Evolutionary conservation across 2,888 invertebrate species (phyloP).

Genomic region (Calliphora vomitoria): DNA sequence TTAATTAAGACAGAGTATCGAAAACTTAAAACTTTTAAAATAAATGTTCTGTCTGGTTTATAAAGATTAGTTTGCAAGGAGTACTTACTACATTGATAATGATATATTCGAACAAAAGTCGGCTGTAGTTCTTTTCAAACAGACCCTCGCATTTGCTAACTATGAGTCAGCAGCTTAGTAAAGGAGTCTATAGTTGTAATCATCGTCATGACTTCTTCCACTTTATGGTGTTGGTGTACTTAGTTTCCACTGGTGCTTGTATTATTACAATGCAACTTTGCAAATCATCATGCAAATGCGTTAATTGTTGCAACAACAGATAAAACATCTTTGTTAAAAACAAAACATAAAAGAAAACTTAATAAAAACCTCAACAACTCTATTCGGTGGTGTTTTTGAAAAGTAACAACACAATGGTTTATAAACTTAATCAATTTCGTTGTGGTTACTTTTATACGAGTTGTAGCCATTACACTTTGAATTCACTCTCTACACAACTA

Average conservation of each 20-base stretch:
- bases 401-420: conserved; percentile 24
- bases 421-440: conserved; percentile 60
- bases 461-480: background rate
- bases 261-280: conserved; percentile 47
- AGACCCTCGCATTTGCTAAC: background rate
- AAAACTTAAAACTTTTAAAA: too few species aligned
- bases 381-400: background rate
- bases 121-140: too few species aligned
- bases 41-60: too few species aligned
- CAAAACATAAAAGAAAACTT: conserved; percentile 14
- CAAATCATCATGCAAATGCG: conserved; percentile 65
- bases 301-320: conserved; percentile 62
- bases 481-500: background rate
- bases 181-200: background rate
- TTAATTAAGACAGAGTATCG: too few species aligned
- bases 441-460: conserved; percentile 32
- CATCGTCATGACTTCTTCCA: background rate
- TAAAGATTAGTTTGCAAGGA: too few species aligned
- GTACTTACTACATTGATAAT: too few species aligned
- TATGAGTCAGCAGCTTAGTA: conserved; percentile 12
- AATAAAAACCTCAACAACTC: conserved; percentile 27
- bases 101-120: too few species aligned
- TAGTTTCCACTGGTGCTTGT: background rate
- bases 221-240: background rate
- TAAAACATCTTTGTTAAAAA: conserved; percentile 32